Conservation (phyloP, 92 coral and sea anemone species). For the Scolanthus callimorphus region DNA sequence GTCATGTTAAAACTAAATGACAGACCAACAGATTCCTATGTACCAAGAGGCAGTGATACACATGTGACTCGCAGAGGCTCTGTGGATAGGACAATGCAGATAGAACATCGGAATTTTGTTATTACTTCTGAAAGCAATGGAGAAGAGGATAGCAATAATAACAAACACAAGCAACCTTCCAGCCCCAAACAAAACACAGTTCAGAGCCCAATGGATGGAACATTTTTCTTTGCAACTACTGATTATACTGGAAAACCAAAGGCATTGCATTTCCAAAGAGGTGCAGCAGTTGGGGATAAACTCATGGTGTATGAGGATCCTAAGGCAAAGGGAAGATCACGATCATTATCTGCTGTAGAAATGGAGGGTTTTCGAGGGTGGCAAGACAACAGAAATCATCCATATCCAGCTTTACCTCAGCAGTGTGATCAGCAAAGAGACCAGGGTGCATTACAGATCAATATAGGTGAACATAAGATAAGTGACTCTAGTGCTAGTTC, state of each 20-base stretch:
- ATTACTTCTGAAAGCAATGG: conserved; percentile 38
- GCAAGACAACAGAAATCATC: conserved; percentile 19
- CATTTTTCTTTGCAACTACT: conserved; percentile 84
- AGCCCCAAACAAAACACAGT: conserved; percentile 13
- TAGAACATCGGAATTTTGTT: conserved; percentile 75
- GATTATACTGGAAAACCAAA: conserved; percentile 78
- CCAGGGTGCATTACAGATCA: conserved; percentile 35
- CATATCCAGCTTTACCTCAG: conserved; percentile 6
- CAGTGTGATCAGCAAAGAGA: conserved; percentile 31
- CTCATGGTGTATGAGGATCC: conserved; percentile 58
- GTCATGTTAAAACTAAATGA: conserved; percentile 22
- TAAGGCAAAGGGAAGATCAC: conserved; percentile 50
- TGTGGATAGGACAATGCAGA: conserved; percentile 65
- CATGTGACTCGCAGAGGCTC: conserved; percentile 65
- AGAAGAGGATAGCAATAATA: conserved; percentile 51
- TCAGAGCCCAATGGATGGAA: conserved; percentile 44
- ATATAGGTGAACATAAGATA: conserved; percentile 33
- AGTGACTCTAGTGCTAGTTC: conserved; percentile 25
- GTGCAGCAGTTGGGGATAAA: conserved; percentile 57
- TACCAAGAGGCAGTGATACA: conserved; percentile 3
- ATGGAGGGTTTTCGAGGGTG: conserved; percentile 36
- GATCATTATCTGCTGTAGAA: conserved; percentile 61
- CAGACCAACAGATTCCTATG: neutral
- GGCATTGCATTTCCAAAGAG: conserved; percentile 80
- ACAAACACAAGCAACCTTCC: conserved; percentile 25